Percentiles rank a stretch among this genome's conserved stretches.
phyloP scores from a whole-genome alignment of 2,797 vertebrate genomes.

The Leucoraja ocellata region DNA sequence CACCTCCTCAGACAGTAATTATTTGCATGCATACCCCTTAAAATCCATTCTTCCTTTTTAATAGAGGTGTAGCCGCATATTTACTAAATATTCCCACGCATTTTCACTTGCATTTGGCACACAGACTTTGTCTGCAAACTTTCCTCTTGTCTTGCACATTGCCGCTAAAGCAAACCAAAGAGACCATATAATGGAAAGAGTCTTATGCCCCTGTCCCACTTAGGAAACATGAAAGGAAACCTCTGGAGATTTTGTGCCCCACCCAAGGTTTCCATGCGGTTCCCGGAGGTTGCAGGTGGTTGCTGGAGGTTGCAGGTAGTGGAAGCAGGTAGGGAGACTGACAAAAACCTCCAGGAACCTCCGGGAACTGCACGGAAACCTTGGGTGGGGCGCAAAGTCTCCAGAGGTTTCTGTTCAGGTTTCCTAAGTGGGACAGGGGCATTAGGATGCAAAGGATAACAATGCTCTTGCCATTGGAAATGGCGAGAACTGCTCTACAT shows the following conservation, averaged over 20 bases:
- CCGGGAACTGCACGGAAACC: too few relatives aligned
- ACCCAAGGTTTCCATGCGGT: too few relatives aligned
- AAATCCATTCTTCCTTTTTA: not conserved
- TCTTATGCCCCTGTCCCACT: too few relatives aligned
- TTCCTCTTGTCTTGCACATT: not conserved
- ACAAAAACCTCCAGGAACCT: too few relatives aligned
- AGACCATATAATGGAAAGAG: too few relatives aligned
- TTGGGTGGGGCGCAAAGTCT: too few relatives aligned
- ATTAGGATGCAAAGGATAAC: not conserved
- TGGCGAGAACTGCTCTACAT: not conserved
- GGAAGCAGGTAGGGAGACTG: too few relatives aligned
- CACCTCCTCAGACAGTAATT: not conserved
- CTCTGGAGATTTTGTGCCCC: too few relatives aligned
- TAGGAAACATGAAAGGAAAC: too few relatives aligned
- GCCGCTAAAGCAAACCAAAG: not conserved
- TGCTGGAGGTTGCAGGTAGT: too few relatives aligned
- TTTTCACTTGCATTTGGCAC: not conserved
- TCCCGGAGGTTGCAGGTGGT: too few relatives aligned
- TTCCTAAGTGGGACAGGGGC: not conserved
- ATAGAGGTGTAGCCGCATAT: not conserved
- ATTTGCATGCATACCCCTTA: not conserved
- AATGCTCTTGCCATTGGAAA: not conserved
- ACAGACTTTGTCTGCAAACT: not conserved
- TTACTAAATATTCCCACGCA: not conserved
- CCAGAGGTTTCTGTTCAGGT: too few relatives aligned